Conservation (phyloP, 2,888 invertebrate genomes). For the Cheilosia impressa region DNA sequence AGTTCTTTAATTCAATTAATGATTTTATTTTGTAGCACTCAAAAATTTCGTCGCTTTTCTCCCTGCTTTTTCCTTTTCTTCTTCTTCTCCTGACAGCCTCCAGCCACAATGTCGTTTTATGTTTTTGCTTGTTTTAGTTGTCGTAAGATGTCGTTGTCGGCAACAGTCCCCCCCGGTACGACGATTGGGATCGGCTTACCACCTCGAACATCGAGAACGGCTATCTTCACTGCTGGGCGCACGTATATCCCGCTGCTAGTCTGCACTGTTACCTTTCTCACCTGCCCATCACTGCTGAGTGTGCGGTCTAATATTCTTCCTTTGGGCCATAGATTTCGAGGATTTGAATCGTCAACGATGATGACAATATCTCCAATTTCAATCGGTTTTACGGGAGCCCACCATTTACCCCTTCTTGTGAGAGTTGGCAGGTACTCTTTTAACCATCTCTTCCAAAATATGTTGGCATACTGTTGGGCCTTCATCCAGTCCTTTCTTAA, state of each 20-base stretch:
- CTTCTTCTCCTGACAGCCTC: too few relatives aligned
- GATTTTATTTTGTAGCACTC: too few relatives aligned
- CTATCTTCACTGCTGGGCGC: slow-evolving; percentile 18
- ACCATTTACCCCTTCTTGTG: slow-evolving; percentile 63
- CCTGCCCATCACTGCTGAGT: slow-evolving; percentile 21
- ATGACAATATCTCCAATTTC: slow-evolving; percentile 62
- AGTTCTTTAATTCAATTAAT: too few relatives aligned
- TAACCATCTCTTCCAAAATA: slow-evolving; percentile 72
- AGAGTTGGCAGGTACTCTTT: slow-evolving; percentile 75
- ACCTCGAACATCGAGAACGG: slow-evolving; percentile 9
- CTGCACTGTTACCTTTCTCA: slow-evolving; percentile 16
- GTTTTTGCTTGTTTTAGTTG: too few relatives aligned
- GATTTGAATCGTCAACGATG: slow-evolving; percentile 50
- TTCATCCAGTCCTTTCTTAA: background rate
- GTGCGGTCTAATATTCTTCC: slow-evolving; percentile 32
- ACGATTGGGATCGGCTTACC: background rate
- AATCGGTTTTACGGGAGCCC: slow-evolving; percentile 4
- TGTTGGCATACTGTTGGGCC: background rate
- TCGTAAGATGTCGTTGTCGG: background rate
- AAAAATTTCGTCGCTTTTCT: too few relatives aligned
- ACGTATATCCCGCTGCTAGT: slow-evolving; percentile 8
- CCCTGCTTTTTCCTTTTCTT: too few relatives aligned
- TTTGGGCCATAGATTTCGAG: slow-evolving; percentile 40
- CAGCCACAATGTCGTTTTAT: too few relatives aligned
- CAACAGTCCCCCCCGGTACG: background rate